Percentiles rank a stretch among this genome's conserved stretches.
phyloP scores from a whole-genome alignment of 1,140 invertebrate genomes.

The Drosophila repleta region DNA sequence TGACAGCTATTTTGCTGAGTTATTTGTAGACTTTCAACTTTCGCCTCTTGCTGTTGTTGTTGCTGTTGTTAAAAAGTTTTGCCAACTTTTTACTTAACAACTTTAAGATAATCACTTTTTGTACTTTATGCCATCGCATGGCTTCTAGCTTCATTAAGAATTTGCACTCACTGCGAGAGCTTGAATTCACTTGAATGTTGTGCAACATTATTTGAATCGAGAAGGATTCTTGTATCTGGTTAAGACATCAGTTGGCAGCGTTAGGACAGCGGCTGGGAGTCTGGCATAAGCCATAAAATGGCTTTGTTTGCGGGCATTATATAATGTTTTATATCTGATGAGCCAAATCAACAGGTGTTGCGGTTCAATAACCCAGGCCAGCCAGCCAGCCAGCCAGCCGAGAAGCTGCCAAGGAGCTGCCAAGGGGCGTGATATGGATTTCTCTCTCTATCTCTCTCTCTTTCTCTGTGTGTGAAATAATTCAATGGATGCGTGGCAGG shows the following conservation, averaged over 20 bases:
- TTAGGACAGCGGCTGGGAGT: not conserved
- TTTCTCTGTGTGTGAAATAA: slow-evolving; percentile 62
- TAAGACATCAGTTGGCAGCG: too few species aligned
- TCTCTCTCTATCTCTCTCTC: slow-evolving; percentile 15
- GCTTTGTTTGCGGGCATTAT: slow-evolving; percentile 31
- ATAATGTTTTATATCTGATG: slow-evolving; percentile 33
- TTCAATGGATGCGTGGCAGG: slow-evolving; percentile 60
- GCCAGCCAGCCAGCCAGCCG: slow-evolving; percentile 9
- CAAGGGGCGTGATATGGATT: slow-evolving; percentile 8
- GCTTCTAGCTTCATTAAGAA: not conserved
- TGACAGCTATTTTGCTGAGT: too few species aligned
- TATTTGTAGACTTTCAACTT: not conserved
- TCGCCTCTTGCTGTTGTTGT: not conserved
- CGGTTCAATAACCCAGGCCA: slow-evolving; percentile 67
- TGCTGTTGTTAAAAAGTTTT: not conserved
- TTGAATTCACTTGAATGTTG: too few species aligned
- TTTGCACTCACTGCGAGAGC: not conserved
- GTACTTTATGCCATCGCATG: not conserved
- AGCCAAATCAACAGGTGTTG: slow-evolving; percentile 55
- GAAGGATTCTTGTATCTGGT: not conserved
- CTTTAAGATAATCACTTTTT: not conserved
- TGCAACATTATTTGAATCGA: slow-evolving; percentile 1
- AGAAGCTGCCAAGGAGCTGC: slow-evolving; percentile 1
- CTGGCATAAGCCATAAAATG: slow-evolving; percentile 9
- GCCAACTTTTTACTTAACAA: not conserved